Base-by-base conservation (phyloP, 2,113 vertebrate genomes). In the Choloepus hoffmanni region DNA sequence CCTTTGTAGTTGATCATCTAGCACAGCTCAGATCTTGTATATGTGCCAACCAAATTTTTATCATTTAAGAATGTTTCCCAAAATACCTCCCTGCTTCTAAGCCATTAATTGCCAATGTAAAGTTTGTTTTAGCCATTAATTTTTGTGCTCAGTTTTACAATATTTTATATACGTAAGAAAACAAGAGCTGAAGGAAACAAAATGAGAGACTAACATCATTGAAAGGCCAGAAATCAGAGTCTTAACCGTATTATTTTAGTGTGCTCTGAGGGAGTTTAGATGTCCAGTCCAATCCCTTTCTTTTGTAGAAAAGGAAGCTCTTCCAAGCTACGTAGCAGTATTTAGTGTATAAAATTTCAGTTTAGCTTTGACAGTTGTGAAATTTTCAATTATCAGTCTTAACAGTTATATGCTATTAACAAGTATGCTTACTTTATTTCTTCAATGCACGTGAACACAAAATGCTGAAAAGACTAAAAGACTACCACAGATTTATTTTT, bases 391-490 rank as follows among this genome's bases (percentile, higher is more conserved):
- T 85, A 92, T 76, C 94, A 82, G 30, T 87, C 74, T 90, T 95
- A 89, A 94, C 86, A 92, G 62, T 90, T 93, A 78, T 24, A 60
- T 90, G 55, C 55, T 81, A 50, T 58, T 79, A 89, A 94, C 16
- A 73, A 86, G 62, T 63, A 73, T 83, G 81, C 40, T 81, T 67
- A 19, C 85, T 93, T 96, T 63, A 63, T 90, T 94, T 96, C 90
- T 96, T 97, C 85, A 96, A 79, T 93, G 94, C 94, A 96, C 95
- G 96, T 94, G 48, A 87, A 88, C 73, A 85, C 85, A 60, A 26
- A 83, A 7, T 81, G 45, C 76, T 90, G n/a, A 76, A 85, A 95
- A 93, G 79, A 85, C 53, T 58, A 93, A 60, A 58, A 60, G 58
- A 21, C 18, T 5, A 55, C 14, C 30, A 73, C 24, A 91, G 33